Percentiles rank a stretch among this genome's conserved stretches.
phyloP scores from a whole-genome alignment of 2,797 vertebrate species.

The Cynodonichthys magdalenae region DNA sequence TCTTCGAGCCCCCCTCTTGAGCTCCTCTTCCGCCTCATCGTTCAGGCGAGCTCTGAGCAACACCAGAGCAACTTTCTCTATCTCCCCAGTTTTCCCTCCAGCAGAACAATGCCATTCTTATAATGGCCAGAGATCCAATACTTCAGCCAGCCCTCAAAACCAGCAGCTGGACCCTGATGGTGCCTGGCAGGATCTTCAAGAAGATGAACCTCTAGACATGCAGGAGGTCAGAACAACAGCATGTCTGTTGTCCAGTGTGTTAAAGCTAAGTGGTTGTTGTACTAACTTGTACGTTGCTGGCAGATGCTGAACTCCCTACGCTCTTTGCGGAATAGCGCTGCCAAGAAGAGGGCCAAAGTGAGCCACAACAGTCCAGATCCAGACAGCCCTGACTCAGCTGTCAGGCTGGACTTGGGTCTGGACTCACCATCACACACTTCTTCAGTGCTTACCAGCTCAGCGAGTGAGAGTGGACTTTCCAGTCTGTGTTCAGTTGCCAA shows the following conservation, averaged over 20 bases:
- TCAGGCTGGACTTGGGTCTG: slow-evolving; percentile 77
- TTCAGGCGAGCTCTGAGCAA: slow-evolving; percentile 72
- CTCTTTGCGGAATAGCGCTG: slow-evolving; percentile 89
- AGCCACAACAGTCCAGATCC: slow-evolving; percentile 80
- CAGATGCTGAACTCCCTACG: slow-evolving; percentile 93
- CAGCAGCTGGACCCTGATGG: slow-evolving; percentile 61
- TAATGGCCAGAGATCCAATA: slow-evolving; percentile 48
- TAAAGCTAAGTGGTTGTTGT: background rate
- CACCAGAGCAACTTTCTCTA: slow-evolving; percentile 72
- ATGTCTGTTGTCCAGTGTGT: background rate
- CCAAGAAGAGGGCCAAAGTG: slow-evolving; percentile 91
- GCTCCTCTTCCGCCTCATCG: slow-evolving; percentile 81
- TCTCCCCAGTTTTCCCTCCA: slow-evolving; percentile 80
- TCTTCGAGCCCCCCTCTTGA: slow-evolving; percentile 80
- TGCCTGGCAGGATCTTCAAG: slow-evolving; percentile 64
- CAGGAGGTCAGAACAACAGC: slow-evolving; percentile 85
- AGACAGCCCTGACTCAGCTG: slow-evolving; percentile 87
- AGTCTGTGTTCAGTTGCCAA: slow-evolving; percentile 78
- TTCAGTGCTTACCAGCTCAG: slow-evolving; percentile 80
- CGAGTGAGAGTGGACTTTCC: slow-evolving; percentile 85
- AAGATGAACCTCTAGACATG: slow-evolving; percentile 85
- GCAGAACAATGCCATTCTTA: slow-evolving; percentile 66
- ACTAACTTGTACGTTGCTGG: slow-evolving; percentile 10
- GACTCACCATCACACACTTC: slow-evolving; percentile 81
- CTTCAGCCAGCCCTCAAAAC: slow-evolving; percentile 46